phyloP scores from a whole-genome alignment of 1,140 invertebrate genomes.

The Pogonus chalceus region DNA sequence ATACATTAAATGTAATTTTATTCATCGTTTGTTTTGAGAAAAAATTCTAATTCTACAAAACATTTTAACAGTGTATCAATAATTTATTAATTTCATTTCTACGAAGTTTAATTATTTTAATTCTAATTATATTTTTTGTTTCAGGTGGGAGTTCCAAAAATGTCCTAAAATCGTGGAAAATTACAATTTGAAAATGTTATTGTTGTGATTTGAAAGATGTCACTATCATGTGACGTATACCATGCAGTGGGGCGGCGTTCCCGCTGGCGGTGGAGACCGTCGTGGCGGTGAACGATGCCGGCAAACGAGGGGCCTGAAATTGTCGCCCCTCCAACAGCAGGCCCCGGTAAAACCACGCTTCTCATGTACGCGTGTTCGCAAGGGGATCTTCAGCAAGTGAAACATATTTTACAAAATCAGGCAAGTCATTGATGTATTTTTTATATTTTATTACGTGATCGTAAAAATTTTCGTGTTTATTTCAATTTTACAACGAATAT shows the following conservation, averaged over 20 bases:
- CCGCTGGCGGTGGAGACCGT: slow-evolving; percentile 5
- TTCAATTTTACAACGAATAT: neutral
- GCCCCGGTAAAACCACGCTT: slow-evolving; percentile 36
- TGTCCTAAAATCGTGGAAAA: neutral
- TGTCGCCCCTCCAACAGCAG: slow-evolving; percentile 3
- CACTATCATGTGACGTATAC: slow-evolving; percentile 15
- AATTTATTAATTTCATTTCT: too few relatives aligned
- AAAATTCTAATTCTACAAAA: too few relatives aligned
- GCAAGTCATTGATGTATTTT: slow-evolving; percentile 22
- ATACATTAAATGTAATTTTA: too few relatives aligned
- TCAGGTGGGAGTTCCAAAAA: too few relatives aligned
- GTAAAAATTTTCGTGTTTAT: neutral
- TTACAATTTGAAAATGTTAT: slow-evolving; percentile 6
- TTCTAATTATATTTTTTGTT: too few relatives aligned
- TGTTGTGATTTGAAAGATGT: slow-evolving; percentile 7
- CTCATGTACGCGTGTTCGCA: slow-evolving; percentile 88
- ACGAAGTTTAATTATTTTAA: too few relatives aligned
- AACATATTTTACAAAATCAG: slow-evolving; percentile 25
- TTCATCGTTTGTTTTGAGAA: too few relatives aligned
- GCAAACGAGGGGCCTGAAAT: slow-evolving; percentile 10
- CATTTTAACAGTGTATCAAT: too few relatives aligned
- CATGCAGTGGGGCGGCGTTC: neutral
- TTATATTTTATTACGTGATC: neutral
- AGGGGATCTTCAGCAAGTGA: slow-evolving; percentile 45
- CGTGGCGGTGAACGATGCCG: slow-evolving; percentile 3